Evolutionary conservation across 2,888 invertebrate species (phyloP).

Genomic region (Cartodere bifasciata): DNA sequence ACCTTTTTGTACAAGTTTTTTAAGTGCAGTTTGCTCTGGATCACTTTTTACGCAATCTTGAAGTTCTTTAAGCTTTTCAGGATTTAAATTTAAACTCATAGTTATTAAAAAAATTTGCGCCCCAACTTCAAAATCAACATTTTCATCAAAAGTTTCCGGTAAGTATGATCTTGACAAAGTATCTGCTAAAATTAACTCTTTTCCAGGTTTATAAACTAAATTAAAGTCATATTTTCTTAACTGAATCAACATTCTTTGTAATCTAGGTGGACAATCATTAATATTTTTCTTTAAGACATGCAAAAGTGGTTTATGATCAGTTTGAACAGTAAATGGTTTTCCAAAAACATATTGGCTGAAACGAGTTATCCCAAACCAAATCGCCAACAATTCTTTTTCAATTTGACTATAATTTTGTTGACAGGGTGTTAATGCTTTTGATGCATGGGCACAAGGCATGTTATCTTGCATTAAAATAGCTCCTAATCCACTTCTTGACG

Average conservation of each 20-base stretch:
- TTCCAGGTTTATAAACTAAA: conserved; percentile 14
- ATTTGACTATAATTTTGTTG: conserved; percentile 22
- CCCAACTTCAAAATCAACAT: conserved; percentile 5
- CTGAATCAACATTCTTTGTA: conserved; percentile 15
- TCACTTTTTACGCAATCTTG: conserved; percentile 1
- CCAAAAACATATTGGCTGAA: conserved; percentile 20
- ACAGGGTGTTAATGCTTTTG: conserved; percentile 18
- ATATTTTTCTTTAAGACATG: conserved; percentile 16
- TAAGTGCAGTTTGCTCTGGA: conserved; percentile 1
- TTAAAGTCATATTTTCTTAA: conserved; percentile 13
- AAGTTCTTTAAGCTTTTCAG: conserved; percentile 6
- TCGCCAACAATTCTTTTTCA: conserved; percentile 20
- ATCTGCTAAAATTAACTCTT: conserved; percentile 11
- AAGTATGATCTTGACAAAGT: conserved; percentile 9
- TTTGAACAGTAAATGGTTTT: conserved; percentile 17
- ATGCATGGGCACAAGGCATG: conserved; percentile 19
- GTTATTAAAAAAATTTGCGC: conserved; percentile 8
- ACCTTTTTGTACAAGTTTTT: conserved; percentile 5
- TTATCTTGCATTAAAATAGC: conserved; percentile 19
- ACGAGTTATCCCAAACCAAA: conserved; percentile 15
- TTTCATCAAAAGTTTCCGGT: conserved; percentile 1
- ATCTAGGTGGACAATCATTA: conserved; percentile 14
- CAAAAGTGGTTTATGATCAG: conserved; percentile 22
- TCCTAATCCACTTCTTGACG: conserved; percentile 18
- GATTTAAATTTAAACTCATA: conserved; percentile 3